Evolutionary conservation across 2,888 invertebrate species (phyloP).

Genomic region (Druceiella hillmani): DNA sequence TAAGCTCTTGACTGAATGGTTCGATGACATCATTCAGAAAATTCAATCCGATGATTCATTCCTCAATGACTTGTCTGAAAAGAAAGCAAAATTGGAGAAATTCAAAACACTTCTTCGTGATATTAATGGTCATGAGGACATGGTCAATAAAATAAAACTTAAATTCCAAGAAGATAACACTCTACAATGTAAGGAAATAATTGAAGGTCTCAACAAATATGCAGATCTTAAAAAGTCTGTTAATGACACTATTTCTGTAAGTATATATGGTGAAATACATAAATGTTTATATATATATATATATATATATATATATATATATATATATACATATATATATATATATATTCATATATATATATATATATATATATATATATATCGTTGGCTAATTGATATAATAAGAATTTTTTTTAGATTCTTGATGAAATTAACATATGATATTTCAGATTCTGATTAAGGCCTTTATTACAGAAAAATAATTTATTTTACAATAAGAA

Average conservation of each 20-base stretch:
- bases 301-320: too few relatives aligned
- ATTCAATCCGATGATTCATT: slow-evolving; percentile 67
- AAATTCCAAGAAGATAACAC: slow-evolving; percentile 67
- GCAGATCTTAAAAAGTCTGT: slow-evolving; percentile 63
- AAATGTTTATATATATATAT: too few relatives aligned
- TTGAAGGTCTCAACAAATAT: slow-evolving; percentile 65
- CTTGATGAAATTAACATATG: too few relatives aligned
- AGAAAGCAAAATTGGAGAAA: slow-evolving; percentile 84
- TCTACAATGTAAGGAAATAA: slow-evolving; percentile 62
- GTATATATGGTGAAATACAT: too few relatives aligned
- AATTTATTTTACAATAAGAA: too few relatives aligned
- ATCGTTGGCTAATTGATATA: too few relatives aligned
- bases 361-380: too few relatives aligned
- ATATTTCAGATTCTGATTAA: too few relatives aligned
- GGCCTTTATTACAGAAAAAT: too few relatives aligned
- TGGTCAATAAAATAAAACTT: slow-evolving; percentile 69
- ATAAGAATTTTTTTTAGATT: too few relatives aligned
- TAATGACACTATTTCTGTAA: slow-evolving; percentile 58
- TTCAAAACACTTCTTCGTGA: slow-evolving; percentile 79
- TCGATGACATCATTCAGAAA: slow-evolving; percentile 83
- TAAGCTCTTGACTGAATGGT: slow-evolving; percentile 78
- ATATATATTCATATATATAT: too few relatives aligned
- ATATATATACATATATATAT: too few relatives aligned
- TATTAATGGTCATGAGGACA: slow-evolving; percentile 71
- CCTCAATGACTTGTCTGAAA: slow-evolving; percentile 84